Base-by-base conservation (phyloP, 1,140 invertebrate species). In the Drosophila burlai region DNA sequence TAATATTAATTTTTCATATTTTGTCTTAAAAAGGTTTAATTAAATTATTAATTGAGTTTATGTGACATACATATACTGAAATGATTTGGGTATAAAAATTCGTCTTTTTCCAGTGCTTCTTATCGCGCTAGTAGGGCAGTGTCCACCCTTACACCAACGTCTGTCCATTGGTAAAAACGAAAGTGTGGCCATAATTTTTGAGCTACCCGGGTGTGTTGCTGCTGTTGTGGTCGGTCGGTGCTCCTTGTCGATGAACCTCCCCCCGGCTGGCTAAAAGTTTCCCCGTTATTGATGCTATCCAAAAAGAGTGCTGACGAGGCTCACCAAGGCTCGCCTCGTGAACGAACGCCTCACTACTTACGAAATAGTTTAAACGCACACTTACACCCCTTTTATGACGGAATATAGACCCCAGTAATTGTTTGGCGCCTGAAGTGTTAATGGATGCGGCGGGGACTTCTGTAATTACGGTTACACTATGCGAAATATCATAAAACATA, bases 151-250 rank as follows among this genome's bases (percentile, higher is more conserved):
- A 1, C n/a, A 47, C 10, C 24, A 24, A 5, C 21, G 38, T 21
- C 13, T 42, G 16, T 21, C 13, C 45, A 26, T 57, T 34, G 59
- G 50, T 71, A 84, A 89, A 83, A 89, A 75, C 38, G 74, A 89
- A 87, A 87, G 83, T 87, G 83, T 87, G 68, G 76, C 80, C 68
- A 87, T 87, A 87, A 87, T 87, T 86, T 87, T 69, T 42, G 69
- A 43, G 49, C 65, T 78, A 31, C 26, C 42, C 59, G 62, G 26
- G 50, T 50, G 62, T 66, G 38, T 63, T 65, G 45, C 78, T 81
- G 71, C 55, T 81, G 49, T 52, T 49, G 24, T 49, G 46, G 62
- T 75, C 13, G 47, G 54, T 42, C 65, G 47, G 11, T 75, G 63
- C 47, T 76, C 26, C 60, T 61, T 21, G 57, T 46, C 55, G n/a